phyloP scores from a whole-genome alignment of 2,888 invertebrate genomes.

The Ypsolopha sequella region DNA sequence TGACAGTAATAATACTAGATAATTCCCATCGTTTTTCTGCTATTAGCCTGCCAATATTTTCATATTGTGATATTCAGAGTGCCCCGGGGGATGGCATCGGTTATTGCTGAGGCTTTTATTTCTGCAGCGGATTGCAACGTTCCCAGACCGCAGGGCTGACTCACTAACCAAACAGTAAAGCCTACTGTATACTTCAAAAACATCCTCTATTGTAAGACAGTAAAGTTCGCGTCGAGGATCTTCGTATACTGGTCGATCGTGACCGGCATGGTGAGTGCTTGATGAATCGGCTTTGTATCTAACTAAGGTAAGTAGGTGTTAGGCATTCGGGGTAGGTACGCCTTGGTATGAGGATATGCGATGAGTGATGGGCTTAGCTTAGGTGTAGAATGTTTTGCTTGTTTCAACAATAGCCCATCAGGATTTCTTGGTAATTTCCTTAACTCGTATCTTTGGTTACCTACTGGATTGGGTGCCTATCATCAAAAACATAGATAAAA shows the following conservation, averaged over 20 bases:
- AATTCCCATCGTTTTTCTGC: background rate
- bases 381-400: too few relatives aligned
- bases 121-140: constrained; percentile 2
- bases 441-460: too few relatives aligned
- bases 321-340: background rate
- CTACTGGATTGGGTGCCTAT: too few relatives aligned
- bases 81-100: background rate
- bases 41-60: constrained; percentile 3
- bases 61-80: background rate
- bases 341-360: too few relatives aligned
- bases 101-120: background rate
- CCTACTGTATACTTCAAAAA: too few relatives aligned
- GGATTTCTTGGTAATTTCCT: too few relatives aligned
- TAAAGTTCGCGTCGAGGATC: too few relatives aligned
- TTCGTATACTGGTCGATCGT: background rate
- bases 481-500: too few relatives aligned
- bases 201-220: too few relatives aligned
- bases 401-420: too few relatives aligned
- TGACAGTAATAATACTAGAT: background rate
- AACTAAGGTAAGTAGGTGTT: background rate
- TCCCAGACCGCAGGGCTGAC: constrained; percentile 7
- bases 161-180: background rate
- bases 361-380: too few relatives aligned
- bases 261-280: constrained; percentile 1
- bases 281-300: constrained; percentile 1